phyloP scores from a whole-genome alignment of 2,797 vertebrate species.

The Amblyopsis hoosieri region DNA sequence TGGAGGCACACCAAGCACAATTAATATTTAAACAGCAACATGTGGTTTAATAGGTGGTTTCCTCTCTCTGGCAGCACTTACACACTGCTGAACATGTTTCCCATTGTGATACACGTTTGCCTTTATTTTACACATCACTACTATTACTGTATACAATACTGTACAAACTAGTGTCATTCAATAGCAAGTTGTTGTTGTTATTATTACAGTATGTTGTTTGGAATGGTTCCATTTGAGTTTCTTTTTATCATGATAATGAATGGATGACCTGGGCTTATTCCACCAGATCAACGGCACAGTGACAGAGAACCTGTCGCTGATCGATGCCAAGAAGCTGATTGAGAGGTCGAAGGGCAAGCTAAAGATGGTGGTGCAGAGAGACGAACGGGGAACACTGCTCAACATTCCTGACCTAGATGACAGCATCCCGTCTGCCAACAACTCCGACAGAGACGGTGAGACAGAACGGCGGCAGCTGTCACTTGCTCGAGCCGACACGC shows the following conservation, averaged over 20 bases:
- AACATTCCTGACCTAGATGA: conserved; percentile 97
- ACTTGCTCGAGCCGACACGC: neutral
- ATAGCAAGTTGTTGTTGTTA: too few relatives aligned
- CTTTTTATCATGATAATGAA: too few relatives aligned
- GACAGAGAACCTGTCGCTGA: conserved; percentile 97
- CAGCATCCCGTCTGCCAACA: conserved; percentile 95
- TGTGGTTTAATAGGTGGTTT: neutral
- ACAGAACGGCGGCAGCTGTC: neutral
- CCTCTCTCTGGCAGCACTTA: neutral
- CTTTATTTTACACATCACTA: neutral
- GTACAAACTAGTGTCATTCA: too few relatives aligned
- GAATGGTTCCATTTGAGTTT: too few relatives aligned
- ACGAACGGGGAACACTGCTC: conserved; percentile 91
- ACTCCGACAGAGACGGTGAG: conserved; percentile 96
- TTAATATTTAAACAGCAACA: conserved; percentile 9
- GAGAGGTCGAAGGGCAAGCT: conserved; percentile 98
- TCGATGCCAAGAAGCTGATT: conserved; percentile 97
- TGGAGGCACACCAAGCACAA: neutral
- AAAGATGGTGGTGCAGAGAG: conserved; percentile 98
- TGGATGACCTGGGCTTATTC: neutral
- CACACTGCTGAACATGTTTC: neutral
- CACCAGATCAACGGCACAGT: conserved; percentile 97
- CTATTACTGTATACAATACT: neutral
- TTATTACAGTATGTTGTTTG: too few relatives aligned
- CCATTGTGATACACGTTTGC: conserved; percentile 10